Evolutionary conservation across 2,113 vertebrate species (phyloP).

Genomic region (Okapia johnstoni): DNA sequence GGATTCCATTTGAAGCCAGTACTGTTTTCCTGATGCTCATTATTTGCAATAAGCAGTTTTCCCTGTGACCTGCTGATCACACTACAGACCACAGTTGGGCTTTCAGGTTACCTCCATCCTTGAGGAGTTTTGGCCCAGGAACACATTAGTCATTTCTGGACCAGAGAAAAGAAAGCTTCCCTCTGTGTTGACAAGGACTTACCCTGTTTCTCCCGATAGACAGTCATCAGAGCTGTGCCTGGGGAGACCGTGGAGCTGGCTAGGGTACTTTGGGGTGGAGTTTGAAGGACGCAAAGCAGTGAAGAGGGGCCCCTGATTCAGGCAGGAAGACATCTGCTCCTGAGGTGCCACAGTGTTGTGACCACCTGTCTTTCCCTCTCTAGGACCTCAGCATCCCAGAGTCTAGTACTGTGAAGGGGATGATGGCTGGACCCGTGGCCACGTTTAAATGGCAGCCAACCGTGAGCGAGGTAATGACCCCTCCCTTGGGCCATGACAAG

Average conservation of each 20-base stretch:
- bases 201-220: background rate
- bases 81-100: background rate
- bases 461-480: constrained; percentile 84
- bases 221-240: background rate
- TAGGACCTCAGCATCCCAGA: constrained; percentile 96
- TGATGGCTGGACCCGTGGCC: constrained; percentile 92
- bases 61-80: background rate
- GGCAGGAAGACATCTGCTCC: background rate
- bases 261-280: background rate
- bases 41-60: background rate
- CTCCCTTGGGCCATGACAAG: background rate
- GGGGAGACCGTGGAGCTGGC: background rate
- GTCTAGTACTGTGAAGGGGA: constrained; percentile 93
- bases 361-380: constrained; percentile 71
- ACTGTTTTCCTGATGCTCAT: background rate
- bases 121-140: background rate
- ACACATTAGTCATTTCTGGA: background rate
- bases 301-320: background rate
- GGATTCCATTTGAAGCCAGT: background rate
- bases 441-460: constrained; percentile 96
- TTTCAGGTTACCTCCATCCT: background rate
- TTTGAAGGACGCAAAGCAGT: background rate
- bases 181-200: background rate
- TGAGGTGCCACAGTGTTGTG: background rate
- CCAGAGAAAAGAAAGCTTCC: background rate